Conservation (phyloP, 2,888 invertebrate species). For the Acrobeloides nanus region DNA sequence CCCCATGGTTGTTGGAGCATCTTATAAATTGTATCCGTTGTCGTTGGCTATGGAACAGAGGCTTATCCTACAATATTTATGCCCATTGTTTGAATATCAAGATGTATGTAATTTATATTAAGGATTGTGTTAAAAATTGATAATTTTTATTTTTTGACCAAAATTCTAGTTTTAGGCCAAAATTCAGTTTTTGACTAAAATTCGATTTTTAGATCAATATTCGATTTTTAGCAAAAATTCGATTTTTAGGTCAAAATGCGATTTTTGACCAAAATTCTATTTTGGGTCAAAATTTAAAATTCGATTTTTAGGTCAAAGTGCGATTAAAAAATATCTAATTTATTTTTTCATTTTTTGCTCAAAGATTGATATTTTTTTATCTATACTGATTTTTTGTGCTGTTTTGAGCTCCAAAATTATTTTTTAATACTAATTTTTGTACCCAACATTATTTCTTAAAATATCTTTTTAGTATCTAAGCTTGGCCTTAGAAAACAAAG, state of each 20-base stretch:
- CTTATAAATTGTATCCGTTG: conserved; percentile 73
- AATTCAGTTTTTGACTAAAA: no score
- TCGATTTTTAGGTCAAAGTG: no score
- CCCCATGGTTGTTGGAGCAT: conserved; percentile 76
- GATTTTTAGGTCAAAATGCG: no score
- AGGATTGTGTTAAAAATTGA: background rate
- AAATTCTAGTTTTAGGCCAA: no score
- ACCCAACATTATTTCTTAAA: no score
- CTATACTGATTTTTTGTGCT: background rate
- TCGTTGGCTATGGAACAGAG: conserved; percentile 81
- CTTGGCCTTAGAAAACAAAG: conserved; percentile 79
- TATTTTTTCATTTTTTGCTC: background rate
- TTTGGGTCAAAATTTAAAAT: no score
- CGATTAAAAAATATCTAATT: no score
- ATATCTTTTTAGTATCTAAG: conserved; percentile 69
- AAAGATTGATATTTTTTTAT: background rate
- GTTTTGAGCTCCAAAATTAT: background rate
- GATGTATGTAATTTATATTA: conserved; percentile 55
- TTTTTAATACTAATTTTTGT: no score
- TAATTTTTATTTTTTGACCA: no score
- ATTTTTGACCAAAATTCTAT: background rate
- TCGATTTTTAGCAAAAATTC: no score
- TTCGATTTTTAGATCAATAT: no score
- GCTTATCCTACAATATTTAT: conserved; percentile 83
- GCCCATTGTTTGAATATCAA: conserved; percentile 94